Base-by-base conservation (phyloP, 2,113 vertebrate genomes). In the Austrofundulus limnaeus region DNA sequence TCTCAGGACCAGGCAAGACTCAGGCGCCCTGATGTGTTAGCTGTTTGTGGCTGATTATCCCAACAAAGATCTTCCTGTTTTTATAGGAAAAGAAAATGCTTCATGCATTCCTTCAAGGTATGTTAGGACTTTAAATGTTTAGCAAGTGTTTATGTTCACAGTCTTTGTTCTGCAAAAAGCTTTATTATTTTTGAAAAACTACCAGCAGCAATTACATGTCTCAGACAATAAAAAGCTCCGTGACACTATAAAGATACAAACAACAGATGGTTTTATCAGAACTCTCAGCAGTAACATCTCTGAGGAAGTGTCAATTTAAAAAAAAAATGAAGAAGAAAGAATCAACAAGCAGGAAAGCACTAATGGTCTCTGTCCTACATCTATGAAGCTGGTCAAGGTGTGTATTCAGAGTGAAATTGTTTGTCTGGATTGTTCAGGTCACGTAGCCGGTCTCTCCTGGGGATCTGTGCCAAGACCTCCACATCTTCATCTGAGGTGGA, bases 401-500 rank as follows among this genome's bases (percentile, higher is more conserved):
- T 87, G 53, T 65, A 89, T 51, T 90, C 88, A 11, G 85, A 81
- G 57, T 70, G 77, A 16, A 42, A 11, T 15, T 21, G 77, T n/a
- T 52, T 52, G 24, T 82, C 87, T 41, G 49, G 1, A 5, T 71
- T 61, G 38, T 80, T 82, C 3, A 54, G 61, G 4, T 90, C 88
- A 31, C 88, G 88, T 0, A 58, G 75, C 6, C 63, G 79, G 24
- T 84, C 83, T 59, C 89, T 88, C 17, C 89, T 75, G 0, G 79
- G 80, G 8, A 86, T 90, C 49, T 87, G 91, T 38, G 88, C 88
- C 72, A 90, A 61, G 55, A 90, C 88, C 65, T 94, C 92, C 0
- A 80, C 80, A 14, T 95, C 93, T 61, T 96, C 93, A 68, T 94
- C 92, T 0, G 93, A 96, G 84, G 93, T 94, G 1, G 91, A 95